Evolutionary conservation across 1,140 invertebrate species (phyloP).

Genomic region (Drosophila nasuta): DNA sequence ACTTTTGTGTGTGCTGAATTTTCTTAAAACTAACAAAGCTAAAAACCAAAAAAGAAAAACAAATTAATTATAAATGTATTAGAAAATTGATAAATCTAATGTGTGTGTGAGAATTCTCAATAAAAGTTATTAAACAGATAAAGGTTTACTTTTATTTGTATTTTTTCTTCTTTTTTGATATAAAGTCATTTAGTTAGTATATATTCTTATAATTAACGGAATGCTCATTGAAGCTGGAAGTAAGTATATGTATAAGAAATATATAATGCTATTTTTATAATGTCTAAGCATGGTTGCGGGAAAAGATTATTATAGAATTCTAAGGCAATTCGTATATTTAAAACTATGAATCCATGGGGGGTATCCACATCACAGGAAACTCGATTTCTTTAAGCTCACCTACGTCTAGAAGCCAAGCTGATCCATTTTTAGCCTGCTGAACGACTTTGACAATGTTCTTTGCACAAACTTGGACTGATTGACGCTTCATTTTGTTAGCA

Average conservation of each 20-base stretch:
- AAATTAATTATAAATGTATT: constrained; percentile 52
- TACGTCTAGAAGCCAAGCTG: constrained; percentile 61
- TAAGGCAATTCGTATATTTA: neutral
- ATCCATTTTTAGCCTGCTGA: constrained; percentile 63
- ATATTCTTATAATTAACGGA: too few relatives aligned
- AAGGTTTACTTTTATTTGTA: neutral
- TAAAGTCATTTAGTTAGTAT: too few relatives aligned
- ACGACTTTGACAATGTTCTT: constrained; percentile 61
- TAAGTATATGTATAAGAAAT: too few relatives aligned
- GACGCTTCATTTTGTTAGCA: constrained; percentile 50
- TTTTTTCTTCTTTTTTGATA: neutral
- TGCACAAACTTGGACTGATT: constrained; percentile 58
- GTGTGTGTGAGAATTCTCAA: constrained; percentile 52
- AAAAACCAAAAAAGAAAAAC: neutral
- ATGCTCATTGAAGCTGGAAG: too few relatives aligned
- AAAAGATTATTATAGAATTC: too few relatives aligned
- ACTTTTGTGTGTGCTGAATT: constrained; percentile 52
- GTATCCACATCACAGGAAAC: constrained; percentile 55
- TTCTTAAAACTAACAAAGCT: constrained; percentile 29
- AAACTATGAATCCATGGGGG: constrained; percentile 14
- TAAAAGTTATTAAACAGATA: constrained; percentile 47
- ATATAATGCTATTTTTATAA: too few relatives aligned
- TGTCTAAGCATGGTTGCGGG: too few relatives aligned
- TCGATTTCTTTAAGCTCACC: constrained; percentile 54
- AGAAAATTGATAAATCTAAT: constrained; percentile 41